Conservation (phyloP, 2,888 invertebrate genomes). For the Augiades crinisus region DNA sequence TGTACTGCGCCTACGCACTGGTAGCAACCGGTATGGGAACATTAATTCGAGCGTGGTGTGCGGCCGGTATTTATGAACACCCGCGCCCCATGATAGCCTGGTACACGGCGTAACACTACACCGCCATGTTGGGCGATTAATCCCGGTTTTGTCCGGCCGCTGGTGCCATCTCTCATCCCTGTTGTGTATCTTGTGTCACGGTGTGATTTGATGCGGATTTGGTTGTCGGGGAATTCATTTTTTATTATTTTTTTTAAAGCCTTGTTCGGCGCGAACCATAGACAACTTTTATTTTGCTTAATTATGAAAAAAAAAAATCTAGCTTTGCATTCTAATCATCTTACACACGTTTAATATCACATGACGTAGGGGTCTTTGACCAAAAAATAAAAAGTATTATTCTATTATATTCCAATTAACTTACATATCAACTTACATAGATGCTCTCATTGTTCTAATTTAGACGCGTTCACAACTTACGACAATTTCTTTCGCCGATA, state of each 20-base stretch:
- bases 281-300: background rate
- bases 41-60: conserved; percentile 73
- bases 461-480: too few species aligned
- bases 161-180: conserved; percentile 37
- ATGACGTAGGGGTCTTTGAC: too few species aligned
- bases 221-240: background rate
- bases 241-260: background rate
- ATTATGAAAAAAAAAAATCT: too few species aligned
- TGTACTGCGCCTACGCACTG: conserved; percentile 57
- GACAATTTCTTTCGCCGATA: background rate
- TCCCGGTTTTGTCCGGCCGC: conserved; percentile 46
- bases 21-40: conserved; percentile 46
- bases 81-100: conserved; percentile 57
- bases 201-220: conserved; percentile 2
- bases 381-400: too few species aligned
- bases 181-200: conserved; percentile 22
- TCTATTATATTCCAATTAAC: too few species aligned
- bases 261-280: background rate
- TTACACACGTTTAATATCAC: too few species aligned
- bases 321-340: too few species aligned
- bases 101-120: conserved; percentile 63
- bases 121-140: conserved; percentile 59
- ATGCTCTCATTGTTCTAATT: too few species aligned
- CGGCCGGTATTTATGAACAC: conserved; percentile 77
- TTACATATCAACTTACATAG: too few species aligned